These are phyloP conservation scores for Abscondita cerata DNA, from an alignment of 2,888 invertebrate genomes.

Conservation along the genomic window DNA sequence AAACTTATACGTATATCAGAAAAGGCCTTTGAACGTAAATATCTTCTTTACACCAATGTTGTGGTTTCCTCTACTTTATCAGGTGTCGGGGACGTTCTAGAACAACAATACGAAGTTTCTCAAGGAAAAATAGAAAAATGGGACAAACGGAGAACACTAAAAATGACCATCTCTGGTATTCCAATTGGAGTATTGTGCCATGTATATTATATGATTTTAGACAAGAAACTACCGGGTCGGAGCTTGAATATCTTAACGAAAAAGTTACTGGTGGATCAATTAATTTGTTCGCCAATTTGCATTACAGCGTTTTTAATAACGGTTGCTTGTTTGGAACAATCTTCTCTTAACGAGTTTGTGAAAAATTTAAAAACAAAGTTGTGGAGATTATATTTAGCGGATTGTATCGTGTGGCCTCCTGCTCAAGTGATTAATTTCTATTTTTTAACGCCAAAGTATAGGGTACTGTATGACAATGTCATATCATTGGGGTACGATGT, in stretches of 20 bases:
- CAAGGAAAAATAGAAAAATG: slow-evolving; percentile 64
- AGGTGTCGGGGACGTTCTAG: slow-evolving; percentile 78
- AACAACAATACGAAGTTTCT: slow-evolving; percentile 79
- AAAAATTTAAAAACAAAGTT: slow-evolving; percentile 77
- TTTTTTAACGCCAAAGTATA: slow-evolving; percentile 78
- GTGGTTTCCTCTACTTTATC: slow-evolving; percentile 78
- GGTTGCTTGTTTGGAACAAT: slow-evolving; percentile 74
- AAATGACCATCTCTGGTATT: slow-evolving; percentile 81
- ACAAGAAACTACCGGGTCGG: slow-evolving; percentile 73
- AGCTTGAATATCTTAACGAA: slow-evolving; percentile 70
- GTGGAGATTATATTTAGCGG: slow-evolving; percentile 79
- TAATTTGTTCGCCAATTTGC: slow-evolving; percentile 82
- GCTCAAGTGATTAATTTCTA: slow-evolving; percentile 94
- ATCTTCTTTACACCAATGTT: slow-evolving; percentile 81
- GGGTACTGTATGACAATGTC: slow-evolving; percentile 86
- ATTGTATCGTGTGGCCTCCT: slow-evolving; percentile 93
- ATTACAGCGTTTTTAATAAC: slow-evolving; percentile 81
- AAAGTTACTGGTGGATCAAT: slow-evolving; percentile 84
- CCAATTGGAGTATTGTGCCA: slow-evolving; percentile 83
- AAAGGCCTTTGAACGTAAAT: slow-evolving; percentile 67
- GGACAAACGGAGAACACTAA: slow-evolving; percentile 68
- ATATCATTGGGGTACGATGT: slow-evolving; percentile 87
- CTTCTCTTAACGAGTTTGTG: slow-evolving; percentile 66
- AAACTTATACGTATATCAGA: slow-evolving; percentile 45
- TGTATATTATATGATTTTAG: slow-evolving; percentile 84